Conservation (phyloP, 1,140 invertebrate species). For the Oreohelix idahoensis region DNA sequence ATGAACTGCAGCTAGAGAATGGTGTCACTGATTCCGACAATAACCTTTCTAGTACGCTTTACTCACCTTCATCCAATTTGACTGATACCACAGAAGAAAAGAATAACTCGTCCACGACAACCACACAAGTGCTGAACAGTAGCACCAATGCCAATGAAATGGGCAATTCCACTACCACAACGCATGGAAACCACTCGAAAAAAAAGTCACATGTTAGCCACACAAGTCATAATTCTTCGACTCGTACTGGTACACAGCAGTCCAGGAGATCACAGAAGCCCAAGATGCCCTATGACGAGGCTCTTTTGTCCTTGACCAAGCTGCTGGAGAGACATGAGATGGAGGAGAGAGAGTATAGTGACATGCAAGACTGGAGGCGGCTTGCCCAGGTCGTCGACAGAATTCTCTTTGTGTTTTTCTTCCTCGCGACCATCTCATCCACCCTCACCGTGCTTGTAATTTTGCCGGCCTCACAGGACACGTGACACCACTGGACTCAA, state of each 20-base stretch:
- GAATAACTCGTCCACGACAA: neutral
- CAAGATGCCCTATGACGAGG: slow-evolving; percentile 57
- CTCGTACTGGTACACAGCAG: neutral
- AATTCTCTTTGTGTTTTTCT: slow-evolving; percentile 78
- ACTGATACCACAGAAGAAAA: neutral
- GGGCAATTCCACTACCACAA: neutral
- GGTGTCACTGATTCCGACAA: slow-evolving; percentile 26
- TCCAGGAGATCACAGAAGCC: neutral
- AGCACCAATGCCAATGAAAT: neutral
- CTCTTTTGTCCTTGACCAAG: slow-evolving; percentile 62
- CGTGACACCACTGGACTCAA: neutral
- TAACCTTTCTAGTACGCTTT: neutral
- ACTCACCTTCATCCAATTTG: neutral
- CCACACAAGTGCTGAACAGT: neutral
- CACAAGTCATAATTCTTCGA: neutral
- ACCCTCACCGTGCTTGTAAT: slow-evolving; percentile 74
- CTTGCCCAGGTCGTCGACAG: slow-evolving; percentile 77
- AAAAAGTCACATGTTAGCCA: neutral
- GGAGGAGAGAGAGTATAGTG: slow-evolving; percentile 63
- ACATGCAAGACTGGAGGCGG: slow-evolving; percentile 76
- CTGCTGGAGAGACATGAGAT: slow-evolving; percentile 66
- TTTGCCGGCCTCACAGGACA: slow-evolving; percentile 49
- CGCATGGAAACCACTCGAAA: neutral
- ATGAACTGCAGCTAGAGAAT: slow-evolving; percentile 61
- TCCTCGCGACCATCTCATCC: slow-evolving; percentile 75